Evolutionary conservation across 2,888 invertebrate genomes (phyloP).

Genomic region (Drosophila melanocephala): DNA sequence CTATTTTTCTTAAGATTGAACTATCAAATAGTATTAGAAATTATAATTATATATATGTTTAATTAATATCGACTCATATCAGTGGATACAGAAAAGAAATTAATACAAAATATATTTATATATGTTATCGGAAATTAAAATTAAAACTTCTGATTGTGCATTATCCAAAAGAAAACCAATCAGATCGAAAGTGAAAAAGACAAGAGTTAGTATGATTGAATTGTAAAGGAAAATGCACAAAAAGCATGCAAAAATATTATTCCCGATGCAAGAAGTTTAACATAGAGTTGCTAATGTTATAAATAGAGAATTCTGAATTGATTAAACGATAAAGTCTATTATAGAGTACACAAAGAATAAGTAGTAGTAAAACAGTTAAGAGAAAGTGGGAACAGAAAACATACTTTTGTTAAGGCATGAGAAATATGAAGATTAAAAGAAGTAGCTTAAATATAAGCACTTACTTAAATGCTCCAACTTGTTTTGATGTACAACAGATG

Average conservation of each 20-base stretch:
- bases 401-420: neutral
- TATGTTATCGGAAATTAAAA: neutral
- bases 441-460: neutral
- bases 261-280: too few relatives aligned
- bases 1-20: neutral
- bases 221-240: neutral
- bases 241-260: neutral
- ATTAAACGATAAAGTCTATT: neutral
- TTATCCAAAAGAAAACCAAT: too few relatives aligned
- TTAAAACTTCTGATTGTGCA: neutral
- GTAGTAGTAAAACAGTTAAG: neutral
- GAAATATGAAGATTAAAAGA: neutral
- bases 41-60: neutral
- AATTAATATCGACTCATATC: too few relatives aligned
- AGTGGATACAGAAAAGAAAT: too few relatives aligned
- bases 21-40: neutral
- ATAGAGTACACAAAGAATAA: neutral
- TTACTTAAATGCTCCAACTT: neutral
- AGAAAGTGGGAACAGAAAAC: neutral
- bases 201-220: neutral
- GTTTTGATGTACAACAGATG: neutral
- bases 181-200: neutral
- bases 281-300: neutral
- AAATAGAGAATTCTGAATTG: neutral
- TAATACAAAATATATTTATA: neutral